Base-by-base conservation (phyloP, 2,797 vertebrate genomes). In the Rhadinocentrus ornatus region DNA sequence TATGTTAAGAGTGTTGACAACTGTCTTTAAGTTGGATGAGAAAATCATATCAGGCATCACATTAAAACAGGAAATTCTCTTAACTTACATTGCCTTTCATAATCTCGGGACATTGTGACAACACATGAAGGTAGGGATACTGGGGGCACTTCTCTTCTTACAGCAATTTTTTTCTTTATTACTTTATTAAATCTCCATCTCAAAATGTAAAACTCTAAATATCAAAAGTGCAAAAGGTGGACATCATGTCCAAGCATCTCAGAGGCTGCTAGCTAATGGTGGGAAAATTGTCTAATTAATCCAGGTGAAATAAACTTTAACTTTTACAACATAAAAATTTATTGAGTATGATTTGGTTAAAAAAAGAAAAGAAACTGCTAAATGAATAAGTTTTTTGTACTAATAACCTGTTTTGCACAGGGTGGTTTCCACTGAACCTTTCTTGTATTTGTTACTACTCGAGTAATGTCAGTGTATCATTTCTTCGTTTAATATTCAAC, bases 91-190 rank as follows among this genome's bases (percentile, higher is more conserved):
- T 69, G 26, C 63, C 37, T 78, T 60, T 57, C 68, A 66, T 41
- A 27, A 1, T 18, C 5, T 18, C 22, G 46, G 65, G 77, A 78
- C 77, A 73, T 85, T 85, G 84, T 15, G n/a, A n/a, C n/a, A n/a
- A n/a, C n/a, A n/a, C n/a, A n/a, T n/a, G n/a, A n/a, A n/a, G n/a
- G n/a, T n/a, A n/a, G n/a, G n/a, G n/a, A n/a, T n/a, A n/a, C n/a
- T n/a, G n/a, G n/a, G n/a, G n/a, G n/a, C n/a, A n/a, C n/a, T n/a
- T n/a, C n/a, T 18, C 41, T 46, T 20, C 18, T 20, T 20, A 46
- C 1, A 46, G 41, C 5, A 6, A 20, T 29, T 3, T 46, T 46
- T 46, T 39, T 20, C n/a, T 22, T n/a, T n/a, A 20, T n/a, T 10
- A 50, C 48, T 50, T 50, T 9, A 50, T 50, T 50, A 50, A 50